Percentiles rank a stretch among this genome's conserved stretches.
Evolutionary conservation across 1,140 invertebrate species (phyloP).

Genomic region (Pseudomyrmex dendroicus): DNA sequence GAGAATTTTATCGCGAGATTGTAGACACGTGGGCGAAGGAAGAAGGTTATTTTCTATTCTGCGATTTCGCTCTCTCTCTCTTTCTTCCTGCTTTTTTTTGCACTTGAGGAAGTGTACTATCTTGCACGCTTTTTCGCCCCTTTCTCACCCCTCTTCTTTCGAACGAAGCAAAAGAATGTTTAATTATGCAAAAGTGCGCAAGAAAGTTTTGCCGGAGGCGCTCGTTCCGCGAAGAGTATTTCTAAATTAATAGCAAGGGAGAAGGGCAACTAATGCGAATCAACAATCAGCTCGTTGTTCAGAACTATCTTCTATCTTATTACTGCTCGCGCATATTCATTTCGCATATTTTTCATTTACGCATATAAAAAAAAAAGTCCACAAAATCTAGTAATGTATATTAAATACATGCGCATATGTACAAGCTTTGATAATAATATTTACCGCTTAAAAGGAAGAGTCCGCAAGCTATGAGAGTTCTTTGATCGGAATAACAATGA

Average conservation of each 20-base stretch:
- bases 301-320: neutral
- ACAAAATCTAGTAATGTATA: neutral
- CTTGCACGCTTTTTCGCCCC: neutral
- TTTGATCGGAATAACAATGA: conserved; percentile 88
- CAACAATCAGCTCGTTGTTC: conserved; percentile 12
- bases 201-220: conserved; percentile 33
- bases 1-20: conserved; percentile 53
- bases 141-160: neutral
- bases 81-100: conserved; percentile 1
- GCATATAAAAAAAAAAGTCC: neutral
- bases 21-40: conserved; percentile 41
- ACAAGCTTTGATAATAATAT: conserved; percentile 64
- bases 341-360: conserved; percentile 4
- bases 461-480: conserved; percentile 87
- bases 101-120: conserved; percentile 21
- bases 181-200: conserved; percentile 52
- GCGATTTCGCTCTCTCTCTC: conserved; percentile 6
- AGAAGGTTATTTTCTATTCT: conserved; percentile 28
- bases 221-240: conserved; percentile 5
- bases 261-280: conserved; percentile 3
- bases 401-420: neutral
- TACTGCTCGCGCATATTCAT: neutral
- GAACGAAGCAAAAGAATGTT: conserved; percentile 32
- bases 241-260: conserved; percentile 33
- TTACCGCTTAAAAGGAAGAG: conserved; percentile 88